Conservation (phyloP, 2,113 vertebrate species). For the Apus apus region DNA sequence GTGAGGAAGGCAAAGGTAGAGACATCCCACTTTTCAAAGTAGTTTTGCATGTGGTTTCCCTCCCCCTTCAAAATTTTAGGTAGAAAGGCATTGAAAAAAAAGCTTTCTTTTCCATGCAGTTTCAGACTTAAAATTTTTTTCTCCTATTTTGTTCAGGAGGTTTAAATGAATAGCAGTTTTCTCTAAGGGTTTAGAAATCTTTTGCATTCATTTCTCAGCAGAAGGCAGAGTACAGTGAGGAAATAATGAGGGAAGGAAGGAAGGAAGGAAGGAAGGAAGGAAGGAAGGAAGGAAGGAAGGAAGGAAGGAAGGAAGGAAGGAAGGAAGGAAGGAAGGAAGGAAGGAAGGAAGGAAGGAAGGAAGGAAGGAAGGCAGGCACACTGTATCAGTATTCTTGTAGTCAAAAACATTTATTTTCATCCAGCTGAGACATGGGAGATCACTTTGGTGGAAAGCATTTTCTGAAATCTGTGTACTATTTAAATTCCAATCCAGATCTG, state of each 20-base stretch:
- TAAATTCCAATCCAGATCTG: neutral
- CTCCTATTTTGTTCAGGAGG: neutral
- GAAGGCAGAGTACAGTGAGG: neutral
- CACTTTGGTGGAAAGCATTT: neutral
- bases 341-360: neutral
- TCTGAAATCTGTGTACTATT: neutral
- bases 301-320: neutral
- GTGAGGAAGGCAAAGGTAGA: neutral
- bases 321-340: neutral
- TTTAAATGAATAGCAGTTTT: conserved; percentile 5
- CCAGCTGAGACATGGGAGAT: neutral
- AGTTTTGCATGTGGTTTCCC: fast-evolving
- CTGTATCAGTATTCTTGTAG: neutral
- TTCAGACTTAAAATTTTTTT: neutral
- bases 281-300: no score
- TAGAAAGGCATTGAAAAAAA: neutral
- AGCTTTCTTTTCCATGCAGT: neutral
- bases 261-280: no score
- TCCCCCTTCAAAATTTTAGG: neutral
- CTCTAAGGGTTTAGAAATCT: neutral
- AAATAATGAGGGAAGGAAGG: neutral
- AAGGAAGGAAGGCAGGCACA: neutral
- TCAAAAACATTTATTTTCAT: neutral
- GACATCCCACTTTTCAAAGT: neutral
- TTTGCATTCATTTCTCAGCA: neutral